A percentile compares a stretch with the other conserved stretches of the same genome.
These are phyloP conservation scores for Platypus cylindrus DNA, from an alignment of 2,888 invertebrate genomes.

Conservation along the genomic window DNA sequence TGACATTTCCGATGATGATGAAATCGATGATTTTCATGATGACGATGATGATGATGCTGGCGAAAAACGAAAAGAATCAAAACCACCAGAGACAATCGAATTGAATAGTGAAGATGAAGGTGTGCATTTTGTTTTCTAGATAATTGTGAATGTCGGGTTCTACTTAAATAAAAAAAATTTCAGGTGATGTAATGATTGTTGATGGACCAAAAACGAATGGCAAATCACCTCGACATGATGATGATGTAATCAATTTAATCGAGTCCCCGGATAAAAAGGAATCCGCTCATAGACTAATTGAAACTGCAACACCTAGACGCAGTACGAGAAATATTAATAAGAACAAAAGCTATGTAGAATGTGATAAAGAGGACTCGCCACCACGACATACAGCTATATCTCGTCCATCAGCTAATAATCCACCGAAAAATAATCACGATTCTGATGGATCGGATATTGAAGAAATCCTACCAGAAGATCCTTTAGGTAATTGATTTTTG, in stretches of 20 bases:
- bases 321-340: conserved; percentile 47
- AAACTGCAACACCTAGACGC: conserved; percentile 27
- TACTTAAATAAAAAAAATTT: conserved; percentile 18
- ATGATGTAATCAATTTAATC: conserved; percentile 26
- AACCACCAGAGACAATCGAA: conserved; percentile 24
- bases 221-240: too few relatives aligned
- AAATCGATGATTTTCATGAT: conserved; percentile 14
- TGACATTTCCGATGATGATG: too few relatives aligned
- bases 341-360: conserved; percentile 37
- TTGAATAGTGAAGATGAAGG: conserved; percentile 25
- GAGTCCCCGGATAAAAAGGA: conserved; percentile 22
- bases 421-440: conserved; percentile 2
- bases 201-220: conserved; percentile 26
- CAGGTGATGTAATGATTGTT: conserved; percentile 29
- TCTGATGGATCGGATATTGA: conserved; percentile 48
- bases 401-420: conserved; percentile 3
- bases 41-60: conserved; percentile 20
- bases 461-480: conserved; percentile 48
- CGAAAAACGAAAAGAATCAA: conserved; percentile 14
- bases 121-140: neutral
- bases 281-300: conserved; percentile 14
- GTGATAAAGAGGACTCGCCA: conserved; percentile 31
- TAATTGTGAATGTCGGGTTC: neutral
- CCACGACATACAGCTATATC: too few relatives aligned
- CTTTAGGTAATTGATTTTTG: conserved; percentile 31